Conservation (phyloP, 2,797 vertebrate species). For the Pagetopsis macropterus region DNA sequence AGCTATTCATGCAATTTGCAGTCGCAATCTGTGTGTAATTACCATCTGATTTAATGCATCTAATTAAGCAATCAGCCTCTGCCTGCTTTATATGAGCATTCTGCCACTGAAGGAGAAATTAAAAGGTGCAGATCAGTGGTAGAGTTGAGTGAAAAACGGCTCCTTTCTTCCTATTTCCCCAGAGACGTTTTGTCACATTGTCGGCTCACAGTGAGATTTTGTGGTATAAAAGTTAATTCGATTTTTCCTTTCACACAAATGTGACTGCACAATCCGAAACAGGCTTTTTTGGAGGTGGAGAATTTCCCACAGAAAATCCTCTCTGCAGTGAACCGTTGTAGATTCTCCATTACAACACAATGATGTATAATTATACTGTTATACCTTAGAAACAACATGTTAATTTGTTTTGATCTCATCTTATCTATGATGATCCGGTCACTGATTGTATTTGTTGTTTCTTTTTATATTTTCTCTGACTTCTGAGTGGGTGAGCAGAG, state of each 20-base stretch:
- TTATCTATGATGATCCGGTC: background rate
- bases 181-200: slow-evolving; percentile 26
- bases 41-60: slow-evolving; percentile 62
- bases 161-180: slow-evolving; percentile 20
- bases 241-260: slow-evolving; percentile 11
- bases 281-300: background rate
- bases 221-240: slow-evolving; percentile 24
- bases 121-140: slow-evolving; percentile 28
- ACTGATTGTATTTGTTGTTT: background rate
- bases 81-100: slow-evolving; percentile 2
- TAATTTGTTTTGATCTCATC: background rate
- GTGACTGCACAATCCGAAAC: slow-evolving; percentile 2
- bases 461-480: background rate
- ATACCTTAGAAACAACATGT: too few species aligned
- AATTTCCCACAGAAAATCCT: background rate
- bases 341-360: background rate
- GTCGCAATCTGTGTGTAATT: slow-evolving; percentile 60
- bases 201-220: slow-evolving; percentile 31
- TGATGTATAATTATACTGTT: background rate
- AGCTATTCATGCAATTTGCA: slow-evolving; percentile 46
- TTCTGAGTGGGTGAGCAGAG: slow-evolving; percentile 42
- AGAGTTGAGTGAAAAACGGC: slow-evolving; percentile 28
- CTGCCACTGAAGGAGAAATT: slow-evolving; percentile 22
- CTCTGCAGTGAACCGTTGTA: background rate
- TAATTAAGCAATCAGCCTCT: slow-evolving; percentile 61